These are phyloP conservation scores for Coelogynopora nodosa DNA, from an alignment of 2,888 invertebrate genomes.

Conservation along the genomic window DNA sequence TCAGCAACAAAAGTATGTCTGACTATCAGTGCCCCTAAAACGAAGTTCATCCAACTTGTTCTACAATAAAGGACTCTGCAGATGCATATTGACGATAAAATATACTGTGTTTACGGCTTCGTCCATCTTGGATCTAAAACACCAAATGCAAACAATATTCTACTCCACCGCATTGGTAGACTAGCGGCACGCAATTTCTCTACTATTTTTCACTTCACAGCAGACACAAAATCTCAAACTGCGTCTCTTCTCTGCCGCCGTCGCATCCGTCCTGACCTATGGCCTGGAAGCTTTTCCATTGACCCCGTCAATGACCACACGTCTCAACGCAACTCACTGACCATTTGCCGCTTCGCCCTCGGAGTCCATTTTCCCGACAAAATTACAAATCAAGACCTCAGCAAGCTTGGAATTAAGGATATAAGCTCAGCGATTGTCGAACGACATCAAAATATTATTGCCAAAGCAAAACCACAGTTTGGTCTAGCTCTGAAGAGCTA, in stretches of 20 bases:
- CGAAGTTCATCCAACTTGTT: neutral
- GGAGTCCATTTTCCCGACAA: neutral
- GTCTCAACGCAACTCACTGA: neutral
- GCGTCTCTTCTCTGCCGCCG: neutral
- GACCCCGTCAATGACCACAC: neutral
- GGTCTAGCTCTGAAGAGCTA: neutral
- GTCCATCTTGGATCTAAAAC: neutral
- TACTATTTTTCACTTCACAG: neutral
- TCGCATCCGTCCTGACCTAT: neutral
- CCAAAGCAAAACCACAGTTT: slow-evolving; percentile 23
- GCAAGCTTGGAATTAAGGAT: neutral
- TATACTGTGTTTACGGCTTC: neutral
- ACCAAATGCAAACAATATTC: neutral
- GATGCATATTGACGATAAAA: neutral
- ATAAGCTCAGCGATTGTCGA: neutral
- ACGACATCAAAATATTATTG: neutral
- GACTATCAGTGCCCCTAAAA: neutral
- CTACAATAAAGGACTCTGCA: neutral
- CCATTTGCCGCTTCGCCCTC: neutral
- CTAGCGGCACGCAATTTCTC: neutral
- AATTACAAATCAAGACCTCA: neutral
- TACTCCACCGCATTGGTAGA: neutral
- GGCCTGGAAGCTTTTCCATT: neutral
- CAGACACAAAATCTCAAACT: neutral
- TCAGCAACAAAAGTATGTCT: neutral